Percentiles rank a stretch among this genome's conserved stretches.
These are phyloP conservation scores for Peromyscus attwateri DNA, from an alignment of 2,797 vertebrate genomes.

Conservation along the genomic window DNA sequence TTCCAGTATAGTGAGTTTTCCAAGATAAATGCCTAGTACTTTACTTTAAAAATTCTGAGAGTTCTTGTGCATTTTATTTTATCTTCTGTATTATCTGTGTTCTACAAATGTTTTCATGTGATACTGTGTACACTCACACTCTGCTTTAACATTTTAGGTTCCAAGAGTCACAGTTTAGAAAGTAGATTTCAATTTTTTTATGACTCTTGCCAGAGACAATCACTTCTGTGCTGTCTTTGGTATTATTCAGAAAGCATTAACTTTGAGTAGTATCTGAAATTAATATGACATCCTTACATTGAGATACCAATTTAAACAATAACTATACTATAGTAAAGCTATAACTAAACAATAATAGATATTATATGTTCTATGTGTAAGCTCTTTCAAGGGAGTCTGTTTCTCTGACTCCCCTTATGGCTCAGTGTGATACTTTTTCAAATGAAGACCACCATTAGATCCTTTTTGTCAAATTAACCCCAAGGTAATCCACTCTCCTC, in stretches of 20 bases:
- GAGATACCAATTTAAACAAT: not conserved
- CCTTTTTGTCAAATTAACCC: slow-evolving; percentile 3
- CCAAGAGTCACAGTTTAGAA: not conserved
- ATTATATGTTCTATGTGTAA: not conserved
- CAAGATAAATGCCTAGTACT: not conserved
- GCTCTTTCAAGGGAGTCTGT: not conserved
- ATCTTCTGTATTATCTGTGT: not conserved
- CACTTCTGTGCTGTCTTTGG: not conserved
- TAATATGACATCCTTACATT: not conserved
- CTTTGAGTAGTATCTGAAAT: not conserved
- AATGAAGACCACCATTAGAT: not conserved
- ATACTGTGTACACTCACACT: slow-evolving; percentile 17
- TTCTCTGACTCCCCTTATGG: slow-evolving; percentile 46
- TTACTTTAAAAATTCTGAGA: slow-evolving; percentile 46
- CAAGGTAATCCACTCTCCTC: not conserved
- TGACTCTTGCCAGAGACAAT: not conserved
- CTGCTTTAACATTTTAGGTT: not conserved
- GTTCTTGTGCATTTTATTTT: slow-evolving; percentile 3
- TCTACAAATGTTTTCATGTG: slow-evolving; percentile 12
- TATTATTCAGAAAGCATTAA: not conserved
- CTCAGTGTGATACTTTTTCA: slow-evolving; percentile 30
- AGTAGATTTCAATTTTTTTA: not conserved
- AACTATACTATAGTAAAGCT: not conserved
- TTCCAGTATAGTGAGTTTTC: slow-evolving; percentile 39
- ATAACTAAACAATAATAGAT: not conserved